These are phyloP conservation scores for Phacellophora camtschatica DNA, from an alignment of 30 jellyfish, hydroid and myxozoan genomes.

Conservation along the genomic window DNA sequence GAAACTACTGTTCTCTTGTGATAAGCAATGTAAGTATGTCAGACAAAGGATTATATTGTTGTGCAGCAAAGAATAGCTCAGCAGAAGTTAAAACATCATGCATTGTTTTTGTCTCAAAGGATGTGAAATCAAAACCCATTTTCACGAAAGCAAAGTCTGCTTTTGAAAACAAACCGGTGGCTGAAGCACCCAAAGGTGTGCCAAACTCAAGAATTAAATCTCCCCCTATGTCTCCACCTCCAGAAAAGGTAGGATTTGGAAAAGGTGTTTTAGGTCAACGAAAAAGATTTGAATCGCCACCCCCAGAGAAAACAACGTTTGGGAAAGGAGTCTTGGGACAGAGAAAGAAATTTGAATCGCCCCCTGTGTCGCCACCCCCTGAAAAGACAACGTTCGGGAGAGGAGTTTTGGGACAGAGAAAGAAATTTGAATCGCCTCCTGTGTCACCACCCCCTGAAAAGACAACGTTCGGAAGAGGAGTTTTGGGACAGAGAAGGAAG, in stretches of 20 bases:
- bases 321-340: not conserved
- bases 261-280: not conserved
- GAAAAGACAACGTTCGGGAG: not conserved
- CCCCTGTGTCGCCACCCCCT: conserved; percentile 14
- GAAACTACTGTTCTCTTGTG: conserved; percentile 1
- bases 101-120: conserved; percentile 39
- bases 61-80: conserved; percentile 64
- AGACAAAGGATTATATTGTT: conserved; percentile 76
- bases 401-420: not conserved
- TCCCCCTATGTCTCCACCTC: conserved; percentile 16
- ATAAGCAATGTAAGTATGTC: conserved; percentile 29
- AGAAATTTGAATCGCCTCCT: not conserved
- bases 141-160: conserved; percentile 52
- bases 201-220: not conserved
- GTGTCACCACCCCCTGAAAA: no score
- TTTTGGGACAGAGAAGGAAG: not conserved
- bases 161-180: conserved; percentile 17
- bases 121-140: conserved; percentile 20
- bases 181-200: not conserved
- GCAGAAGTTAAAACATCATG: conserved; percentile 69
- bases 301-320: not conserved
- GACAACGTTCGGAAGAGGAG: no score
- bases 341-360: not conserved
- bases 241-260: not conserved
- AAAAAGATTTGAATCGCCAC: not conserved